Conservation (phyloP, 2,797 vertebrate genomes). For the Sebastes trivittatus region DNA sequence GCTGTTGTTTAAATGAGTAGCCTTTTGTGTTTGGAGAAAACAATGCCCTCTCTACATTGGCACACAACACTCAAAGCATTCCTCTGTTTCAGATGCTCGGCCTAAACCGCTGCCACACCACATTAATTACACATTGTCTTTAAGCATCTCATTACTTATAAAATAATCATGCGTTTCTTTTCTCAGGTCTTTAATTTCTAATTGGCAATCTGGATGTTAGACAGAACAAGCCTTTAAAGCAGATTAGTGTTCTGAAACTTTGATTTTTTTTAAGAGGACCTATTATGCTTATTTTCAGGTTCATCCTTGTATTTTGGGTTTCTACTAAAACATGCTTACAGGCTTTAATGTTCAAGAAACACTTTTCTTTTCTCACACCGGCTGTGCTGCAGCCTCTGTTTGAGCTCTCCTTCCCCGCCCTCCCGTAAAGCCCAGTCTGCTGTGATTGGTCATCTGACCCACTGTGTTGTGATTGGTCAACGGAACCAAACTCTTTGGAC, state of each 20-base stretch:
- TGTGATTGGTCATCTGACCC: too few species aligned
- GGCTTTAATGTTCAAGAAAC: too few species aligned
- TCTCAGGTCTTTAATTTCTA: constrained; percentile 2
- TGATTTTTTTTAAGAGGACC: background rate
- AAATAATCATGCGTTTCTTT: constrained; percentile 15
- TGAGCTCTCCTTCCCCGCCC: too few species aligned
- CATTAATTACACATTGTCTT: constrained; percentile 33
- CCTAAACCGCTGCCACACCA: constrained; percentile 14
- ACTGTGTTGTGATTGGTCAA: too few species aligned
- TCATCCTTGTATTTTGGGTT: too few species aligned
- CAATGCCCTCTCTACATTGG: constrained; percentile 48
- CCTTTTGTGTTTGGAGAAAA: constrained; percentile 59
- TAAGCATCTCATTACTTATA: constrained; percentile 22
- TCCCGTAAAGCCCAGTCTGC: too few species aligned
- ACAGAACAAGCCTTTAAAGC: background rate
- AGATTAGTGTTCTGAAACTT: background rate
- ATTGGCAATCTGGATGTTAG: constrained; percentile 5
- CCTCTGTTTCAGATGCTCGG: constrained; percentile 22
- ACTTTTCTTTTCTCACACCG: too few species aligned
- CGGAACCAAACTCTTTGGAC: too few species aligned
- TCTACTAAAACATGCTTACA: too few species aligned
- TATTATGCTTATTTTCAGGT: too few species aligned
- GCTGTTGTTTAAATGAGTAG: constrained; percentile 43
- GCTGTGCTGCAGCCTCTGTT: too few species aligned
- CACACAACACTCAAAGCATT: constrained; percentile 27